These are phyloP conservation scores for Teinopalpus imperialis DNA, from an alignment of 2,888 invertebrate species.

Conservation along the genomic window DNA sequence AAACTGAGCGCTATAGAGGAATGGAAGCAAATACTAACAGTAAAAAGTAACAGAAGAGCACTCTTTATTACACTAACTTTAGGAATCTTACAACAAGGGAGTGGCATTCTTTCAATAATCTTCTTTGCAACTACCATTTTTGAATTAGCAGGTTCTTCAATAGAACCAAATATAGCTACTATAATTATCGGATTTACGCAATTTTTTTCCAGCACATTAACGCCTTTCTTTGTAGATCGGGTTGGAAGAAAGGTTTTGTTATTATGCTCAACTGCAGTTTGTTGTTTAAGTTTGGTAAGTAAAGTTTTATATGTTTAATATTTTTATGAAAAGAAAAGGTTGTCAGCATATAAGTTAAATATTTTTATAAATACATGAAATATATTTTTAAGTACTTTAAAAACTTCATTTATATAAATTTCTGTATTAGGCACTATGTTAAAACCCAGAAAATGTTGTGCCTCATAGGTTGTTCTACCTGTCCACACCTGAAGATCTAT, in stretches of 20 bases:
- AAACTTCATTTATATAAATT: no score
- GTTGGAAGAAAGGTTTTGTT: slow-evolving; percentile 45
- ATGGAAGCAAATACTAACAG: slow-evolving; percentile 39
- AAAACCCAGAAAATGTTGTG: no score
- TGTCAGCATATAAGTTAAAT: background rate
- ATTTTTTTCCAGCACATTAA: slow-evolving; percentile 39
- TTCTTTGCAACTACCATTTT: slow-evolving; percentile 46
- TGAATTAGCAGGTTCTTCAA: slow-evolving; percentile 39
- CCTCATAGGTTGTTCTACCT: no score
- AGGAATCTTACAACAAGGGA: slow-evolving; percentile 40
- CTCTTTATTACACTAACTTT: slow-evolving; percentile 39
- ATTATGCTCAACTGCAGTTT: slow-evolving; percentile 41
- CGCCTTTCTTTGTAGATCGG: slow-evolving; percentile 49
- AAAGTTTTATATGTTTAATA: no score
- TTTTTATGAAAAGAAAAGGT: background rate
- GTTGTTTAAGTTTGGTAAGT: slow-evolving; percentile 50
- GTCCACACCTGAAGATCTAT: no score
- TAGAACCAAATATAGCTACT: slow-evolving; percentile 45
- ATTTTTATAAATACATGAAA: background rate
- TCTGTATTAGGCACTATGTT: no score
- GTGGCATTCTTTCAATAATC: slow-evolving; percentile 39
- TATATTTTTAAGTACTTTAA: background rate
- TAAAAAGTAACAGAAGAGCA: slow-evolving; percentile 41
- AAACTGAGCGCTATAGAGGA: slow-evolving; percentile 19
- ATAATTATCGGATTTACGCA: slow-evolving; percentile 49